Evolutionary conservation across 2,888 invertebrate genomes (phyloP).

Genomic region (Ochropleura plecta): DNA sequence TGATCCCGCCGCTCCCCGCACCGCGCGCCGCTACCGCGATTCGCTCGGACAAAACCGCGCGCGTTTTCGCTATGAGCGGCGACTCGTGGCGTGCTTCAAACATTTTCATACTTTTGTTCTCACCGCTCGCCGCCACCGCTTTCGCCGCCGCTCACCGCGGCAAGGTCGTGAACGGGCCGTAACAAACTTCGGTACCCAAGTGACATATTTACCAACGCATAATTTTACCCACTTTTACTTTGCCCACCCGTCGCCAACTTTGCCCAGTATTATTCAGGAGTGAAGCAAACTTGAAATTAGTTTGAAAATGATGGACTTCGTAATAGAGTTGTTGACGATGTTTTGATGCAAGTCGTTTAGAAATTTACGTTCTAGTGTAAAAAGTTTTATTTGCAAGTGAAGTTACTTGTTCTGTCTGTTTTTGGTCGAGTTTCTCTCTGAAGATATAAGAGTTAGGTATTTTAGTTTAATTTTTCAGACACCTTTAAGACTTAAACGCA

Average conservation of each 20-base stretch:
- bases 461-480: neutral
- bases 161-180: too few relatives aligned
- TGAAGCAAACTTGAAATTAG: conserved; percentile 64
- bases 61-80: too few relatives aligned
- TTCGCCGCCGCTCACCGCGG: too few relatives aligned
- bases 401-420: neutral
- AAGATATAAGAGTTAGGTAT: neutral
- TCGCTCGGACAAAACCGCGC: too few relatives aligned
- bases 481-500: fast-evolving
- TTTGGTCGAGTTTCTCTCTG: neutral
- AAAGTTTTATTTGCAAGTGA: conserved; percentile 12
- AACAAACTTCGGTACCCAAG: conserved; percentile 29
- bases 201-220: conserved; percentile 54
- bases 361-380: conserved; percentile 23
- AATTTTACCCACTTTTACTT: conserved; percentile 39
- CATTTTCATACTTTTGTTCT: too few relatives aligned
- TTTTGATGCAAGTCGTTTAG: conserved; percentile 41
- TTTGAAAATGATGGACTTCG: conserved; percentile 61
- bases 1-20: too few relatives aligned
- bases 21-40: too few relatives aligned
- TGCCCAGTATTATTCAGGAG: conserved; percentile 53
- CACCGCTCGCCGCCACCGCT: too few relatives aligned
- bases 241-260: conserved; percentile 31
- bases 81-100: too few relatives aligned
- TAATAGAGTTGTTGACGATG: conserved; percentile 53